Base-by-base conservation (phyloP, 2,113 vertebrate species). In the Patagioenas fasciata region DNA sequence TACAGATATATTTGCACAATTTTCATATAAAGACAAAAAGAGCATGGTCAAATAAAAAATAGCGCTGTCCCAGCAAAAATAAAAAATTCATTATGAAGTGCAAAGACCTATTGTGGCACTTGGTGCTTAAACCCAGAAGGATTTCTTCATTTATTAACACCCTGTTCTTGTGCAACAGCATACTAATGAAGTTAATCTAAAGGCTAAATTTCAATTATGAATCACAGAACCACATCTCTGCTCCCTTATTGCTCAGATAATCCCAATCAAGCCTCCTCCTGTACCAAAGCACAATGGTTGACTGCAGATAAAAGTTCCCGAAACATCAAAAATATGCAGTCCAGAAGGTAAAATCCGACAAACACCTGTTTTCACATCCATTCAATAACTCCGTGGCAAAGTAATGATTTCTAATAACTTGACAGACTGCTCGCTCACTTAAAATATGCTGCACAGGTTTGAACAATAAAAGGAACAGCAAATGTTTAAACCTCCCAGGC, bases 191-290 rank as follows among this genome's bases (percentile, higher is more conserved):
- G 80, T 96, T 98, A 97, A 97, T 98, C 86, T 96, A 95, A 97
- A 97, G 91, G 87, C 95, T 97, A 97, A 95, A 96, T 97, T 97
- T 98, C 95, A 98, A 92, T 97, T 97, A 97, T 95, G 93, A 98
- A 95, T 97, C 95, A 96, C 80, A 97, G 95, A 95, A 79, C 64
- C 38, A 28, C 93, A 92, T 95, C 78, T 96, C 80, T 95, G 67
- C 93, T 97, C 93, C 93, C 85, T 90, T 85, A 97, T 91, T 94
- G 89, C 92, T 91, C 82, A 50, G 91, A 95, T 91, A 96, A 96
- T 73, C 85, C 92, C 74, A 85, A 81, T 80, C 73, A 66, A 54
- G 77, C 88, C 87, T 81, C 62, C 78, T 93, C 62, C 75, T 86
- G 73, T 32, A 80, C 29, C 44, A 78, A 62, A 90, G 86, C 31